phyloP scores from a whole-genome alignment of 2,113 vertebrate species.

The Nycticebus coucang region DNA sequence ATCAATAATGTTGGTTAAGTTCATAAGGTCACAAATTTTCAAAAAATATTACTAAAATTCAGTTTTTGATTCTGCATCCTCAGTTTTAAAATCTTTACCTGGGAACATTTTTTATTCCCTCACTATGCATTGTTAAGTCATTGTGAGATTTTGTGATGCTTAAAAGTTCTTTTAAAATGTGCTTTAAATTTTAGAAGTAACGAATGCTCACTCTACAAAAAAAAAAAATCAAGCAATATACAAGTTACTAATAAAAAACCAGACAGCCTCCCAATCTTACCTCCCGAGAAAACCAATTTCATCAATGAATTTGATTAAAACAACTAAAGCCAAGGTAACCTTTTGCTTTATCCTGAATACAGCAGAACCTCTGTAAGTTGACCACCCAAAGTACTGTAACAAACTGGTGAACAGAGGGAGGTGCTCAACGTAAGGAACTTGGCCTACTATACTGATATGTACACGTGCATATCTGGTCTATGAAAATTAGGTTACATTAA shows the following conservation, averaged over 20 bases:
- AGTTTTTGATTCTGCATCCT: neutral
- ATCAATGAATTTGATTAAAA: neutral
- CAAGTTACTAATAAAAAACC: neutral
- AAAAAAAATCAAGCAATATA: neutral
- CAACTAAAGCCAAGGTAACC: neutral
- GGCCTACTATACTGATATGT: no score
- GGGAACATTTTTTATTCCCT: neutral
- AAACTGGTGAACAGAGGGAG: no score
- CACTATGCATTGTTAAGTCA: neutral
- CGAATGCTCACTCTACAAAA: neutral
- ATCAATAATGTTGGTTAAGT: neutral
- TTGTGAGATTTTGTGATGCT: neutral
- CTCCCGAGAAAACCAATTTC: neutral
- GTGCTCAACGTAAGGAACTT: no score
- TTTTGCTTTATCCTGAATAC: constrained; percentile 9
- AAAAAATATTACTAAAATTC: neutral
- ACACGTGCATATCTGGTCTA: no score
- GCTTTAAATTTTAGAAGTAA: constrained; percentile 24
- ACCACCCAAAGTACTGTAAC: no score
- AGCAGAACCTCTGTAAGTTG: no score
- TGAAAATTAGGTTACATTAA: neutral
- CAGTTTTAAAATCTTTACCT: constrained; percentile 2
- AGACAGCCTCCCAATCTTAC: neutral
- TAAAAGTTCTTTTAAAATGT: constrained; percentile 42
- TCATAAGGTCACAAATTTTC: neutral